These are phyloP conservation scores for Subanguina moxae DNA, from an alignment of 1,140 invertebrate genomes.

Conservation along the genomic window DNA sequence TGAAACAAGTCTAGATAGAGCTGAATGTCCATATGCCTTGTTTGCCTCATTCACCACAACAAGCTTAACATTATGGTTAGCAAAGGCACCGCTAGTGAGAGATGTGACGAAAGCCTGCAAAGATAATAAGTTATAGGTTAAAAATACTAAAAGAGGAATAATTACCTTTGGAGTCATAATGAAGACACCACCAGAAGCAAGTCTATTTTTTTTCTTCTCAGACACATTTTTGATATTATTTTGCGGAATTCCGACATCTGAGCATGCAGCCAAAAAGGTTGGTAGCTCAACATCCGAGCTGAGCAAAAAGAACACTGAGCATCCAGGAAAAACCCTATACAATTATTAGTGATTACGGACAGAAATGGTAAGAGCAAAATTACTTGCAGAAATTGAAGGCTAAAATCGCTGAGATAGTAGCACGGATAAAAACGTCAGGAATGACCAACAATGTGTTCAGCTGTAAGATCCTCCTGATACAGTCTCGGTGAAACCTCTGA, in stretches of 20 bases:
- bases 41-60: neutral
- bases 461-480: neutral
- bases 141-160: neutral
- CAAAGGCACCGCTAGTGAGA: neutral
- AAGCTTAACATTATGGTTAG: neutral
- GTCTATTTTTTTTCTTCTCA: neutral
- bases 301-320: neutral
- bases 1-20: neutral
- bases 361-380: neutral
- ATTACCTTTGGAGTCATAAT: neutral
- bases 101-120: neutral
- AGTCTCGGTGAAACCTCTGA: neutral
- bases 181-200: neutral
- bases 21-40: neutral
- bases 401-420: neutral
- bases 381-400: constrained; percentile 3
- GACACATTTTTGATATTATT: neutral
- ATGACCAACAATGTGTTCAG: neutral
- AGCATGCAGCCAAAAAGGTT: neutral
- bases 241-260: neutral
- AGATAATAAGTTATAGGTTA: neutral
- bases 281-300: neutral
- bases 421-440: neutral
- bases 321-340: neutral
- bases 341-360: neutral